Conservation (phyloP, 2,113 vertebrate genomes). For the Chionis minor region DNA sequence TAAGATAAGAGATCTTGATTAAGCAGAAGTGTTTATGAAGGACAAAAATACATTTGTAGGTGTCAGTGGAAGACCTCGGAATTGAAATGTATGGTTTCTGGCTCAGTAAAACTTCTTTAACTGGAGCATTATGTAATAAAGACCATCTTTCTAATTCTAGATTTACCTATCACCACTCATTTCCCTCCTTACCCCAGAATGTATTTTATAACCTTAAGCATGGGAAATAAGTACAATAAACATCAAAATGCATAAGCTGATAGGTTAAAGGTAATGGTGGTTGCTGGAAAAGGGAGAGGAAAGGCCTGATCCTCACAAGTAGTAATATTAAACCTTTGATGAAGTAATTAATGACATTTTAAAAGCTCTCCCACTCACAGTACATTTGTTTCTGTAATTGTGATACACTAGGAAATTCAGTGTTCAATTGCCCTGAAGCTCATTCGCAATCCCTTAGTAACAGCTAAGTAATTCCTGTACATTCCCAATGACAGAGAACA, state of each 20-base stretch:
- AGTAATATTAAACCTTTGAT: not conserved
- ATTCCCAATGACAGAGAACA: slow-evolving; percentile 4
- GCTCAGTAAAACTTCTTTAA: not conserved
- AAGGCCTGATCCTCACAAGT: not conserved
- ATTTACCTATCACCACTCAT: not conserved
- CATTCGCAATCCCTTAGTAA: slow-evolving; percentile 1
- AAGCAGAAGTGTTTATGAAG: not conserved
- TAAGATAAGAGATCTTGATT: not conserved
- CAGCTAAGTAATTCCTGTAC: slow-evolving; percentile 20
- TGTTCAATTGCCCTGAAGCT: slow-evolving; percentile 38
- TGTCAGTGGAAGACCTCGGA: not conserved
- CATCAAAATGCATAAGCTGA: not conserved
- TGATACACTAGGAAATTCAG: slow-evolving; percentile 26
- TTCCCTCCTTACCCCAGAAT: not conserved
- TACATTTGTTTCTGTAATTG: slow-evolving; percentile 45
- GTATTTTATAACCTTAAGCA: not conserved
- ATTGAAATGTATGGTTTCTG: not conserved
- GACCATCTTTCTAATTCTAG: not conserved
- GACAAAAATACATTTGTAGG: not conserved
- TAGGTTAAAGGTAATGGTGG: not conserved
- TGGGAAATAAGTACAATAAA: not conserved
- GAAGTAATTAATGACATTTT: slow-evolving; percentile 33
- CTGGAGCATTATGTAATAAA: not conserved
- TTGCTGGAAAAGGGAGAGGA: not conserved
- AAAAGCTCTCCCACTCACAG: slow-evolving; percentile 1